phyloP scores from a whole-genome alignment of 64 coral and sea anemone genomes.

The Astreopora myriophthalma region DNA sequence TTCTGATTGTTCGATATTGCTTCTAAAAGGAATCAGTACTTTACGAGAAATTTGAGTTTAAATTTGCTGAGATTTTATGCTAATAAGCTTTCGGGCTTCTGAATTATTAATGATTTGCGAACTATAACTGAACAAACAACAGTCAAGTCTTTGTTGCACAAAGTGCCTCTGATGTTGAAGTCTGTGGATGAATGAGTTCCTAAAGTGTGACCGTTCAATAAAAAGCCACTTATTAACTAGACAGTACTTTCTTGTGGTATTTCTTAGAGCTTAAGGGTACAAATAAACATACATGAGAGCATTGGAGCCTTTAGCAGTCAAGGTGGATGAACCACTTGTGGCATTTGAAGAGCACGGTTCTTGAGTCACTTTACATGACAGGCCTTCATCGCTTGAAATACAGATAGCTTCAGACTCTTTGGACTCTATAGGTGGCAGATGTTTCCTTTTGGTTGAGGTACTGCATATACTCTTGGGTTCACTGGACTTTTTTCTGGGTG shows the following conservation, averaged over 20 bases:
- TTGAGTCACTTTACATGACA: not conserved
- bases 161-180: not conserved
- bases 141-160: not conserved
- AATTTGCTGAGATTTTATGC: too few species aligned
- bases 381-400: not conserved
- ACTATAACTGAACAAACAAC: too few species aligned
- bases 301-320: slow-evolving; percentile 42
- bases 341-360: not conserved
- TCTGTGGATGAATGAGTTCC: not conserved
- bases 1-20: too few species aligned
- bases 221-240: not conserved
- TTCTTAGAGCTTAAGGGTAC: not conserved
- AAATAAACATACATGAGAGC: slow-evolving; percentile 29
- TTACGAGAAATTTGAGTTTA: too few species aligned
- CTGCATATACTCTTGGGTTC: slow-evolving; percentile 3
- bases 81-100: too few species aligned
- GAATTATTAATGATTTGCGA: too few species aligned
- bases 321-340: not conserved
- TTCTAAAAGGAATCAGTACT: too few species aligned
- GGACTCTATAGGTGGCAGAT: not conserved
- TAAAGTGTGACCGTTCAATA: not conserved
- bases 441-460: not conserved
- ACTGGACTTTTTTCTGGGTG: not conserved
- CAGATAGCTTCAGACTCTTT: not conserved
- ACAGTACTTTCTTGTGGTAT: not conserved